These are phyloP conservation scores for Rhinolophus sinicus DNA, from an alignment of 2,113 vertebrate species.

Conservation along the genomic window DNA sequence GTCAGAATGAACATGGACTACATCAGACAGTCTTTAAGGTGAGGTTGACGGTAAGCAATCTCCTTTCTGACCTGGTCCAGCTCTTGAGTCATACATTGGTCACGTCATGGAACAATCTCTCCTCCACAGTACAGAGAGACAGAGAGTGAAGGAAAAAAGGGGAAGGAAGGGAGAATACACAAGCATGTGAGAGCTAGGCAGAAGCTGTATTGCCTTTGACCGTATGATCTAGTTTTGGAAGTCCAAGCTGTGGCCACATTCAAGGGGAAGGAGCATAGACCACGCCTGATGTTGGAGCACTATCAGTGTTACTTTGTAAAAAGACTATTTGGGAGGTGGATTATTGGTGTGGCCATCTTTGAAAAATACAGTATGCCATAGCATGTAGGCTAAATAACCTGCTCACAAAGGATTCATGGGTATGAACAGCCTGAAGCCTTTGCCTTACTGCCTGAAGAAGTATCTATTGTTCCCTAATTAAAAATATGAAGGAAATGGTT, in stretches of 20 bases:
- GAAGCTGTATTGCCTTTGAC: background rate
- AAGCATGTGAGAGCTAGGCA: background rate
- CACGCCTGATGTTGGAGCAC: background rate
- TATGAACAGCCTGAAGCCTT: background rate
- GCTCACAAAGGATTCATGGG: background rate
- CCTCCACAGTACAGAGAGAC: background rate
- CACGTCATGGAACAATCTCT: background rate
- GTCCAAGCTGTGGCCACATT: background rate
- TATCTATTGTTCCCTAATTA: background rate
- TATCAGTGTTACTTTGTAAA: background rate
- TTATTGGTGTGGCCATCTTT: background rate
- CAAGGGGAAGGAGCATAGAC: background rate
- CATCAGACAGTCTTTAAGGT: background rate
- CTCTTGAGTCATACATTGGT: background rate
- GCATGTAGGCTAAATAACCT: background rate
- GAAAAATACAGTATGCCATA: background rate
- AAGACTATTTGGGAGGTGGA: background rate
- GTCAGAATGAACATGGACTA: background rate
- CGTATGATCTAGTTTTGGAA: background rate
- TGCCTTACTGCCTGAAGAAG: background rate
- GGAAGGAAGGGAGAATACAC: background rate
- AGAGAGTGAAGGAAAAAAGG: background rate
- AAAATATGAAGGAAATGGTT: background rate
- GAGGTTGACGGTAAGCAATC: background rate
- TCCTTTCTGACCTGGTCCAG: background rate